Conservation (phyloP, 2,888 invertebrate genomes). For the Alitta virens region DNA sequence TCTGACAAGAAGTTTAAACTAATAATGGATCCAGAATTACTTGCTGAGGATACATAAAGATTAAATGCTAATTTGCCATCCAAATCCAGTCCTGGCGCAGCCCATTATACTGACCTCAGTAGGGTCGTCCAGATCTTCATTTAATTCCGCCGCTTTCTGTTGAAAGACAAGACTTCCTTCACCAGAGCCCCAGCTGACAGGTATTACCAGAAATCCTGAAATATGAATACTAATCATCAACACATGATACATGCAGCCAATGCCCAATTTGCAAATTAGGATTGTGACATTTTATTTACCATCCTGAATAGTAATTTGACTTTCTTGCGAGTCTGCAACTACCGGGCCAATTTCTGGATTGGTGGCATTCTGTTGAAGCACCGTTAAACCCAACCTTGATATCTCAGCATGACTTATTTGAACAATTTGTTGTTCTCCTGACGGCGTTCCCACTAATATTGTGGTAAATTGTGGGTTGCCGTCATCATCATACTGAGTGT, state of each 20-base stretch:
- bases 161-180: neutral
- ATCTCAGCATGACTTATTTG: neutral
- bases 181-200: neutral
- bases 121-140: neutral
- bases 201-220: slow-evolving; percentile 20
- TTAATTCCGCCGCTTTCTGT: neutral
- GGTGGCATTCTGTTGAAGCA: no score
- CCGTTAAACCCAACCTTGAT: no score
- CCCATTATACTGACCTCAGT: no score
- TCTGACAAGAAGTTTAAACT: no score
- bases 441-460: neutral
- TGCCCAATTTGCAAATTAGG: neutral
- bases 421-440: neutral
- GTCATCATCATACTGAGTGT: neutral
- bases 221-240: neutral
- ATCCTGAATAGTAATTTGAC: slow-evolving; percentile 15
- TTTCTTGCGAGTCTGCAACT: neutral
- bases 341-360: neutral
- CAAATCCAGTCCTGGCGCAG: no score
- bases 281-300: slow-evolving; percentile 6
- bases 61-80: no score
- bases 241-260: neutral
- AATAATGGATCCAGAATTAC: no score
- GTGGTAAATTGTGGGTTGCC: neutral
- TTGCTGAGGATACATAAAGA: no score